Conservation (phyloP, 2,888 invertebrate species). For the Xestia c-nigrum region DNA sequence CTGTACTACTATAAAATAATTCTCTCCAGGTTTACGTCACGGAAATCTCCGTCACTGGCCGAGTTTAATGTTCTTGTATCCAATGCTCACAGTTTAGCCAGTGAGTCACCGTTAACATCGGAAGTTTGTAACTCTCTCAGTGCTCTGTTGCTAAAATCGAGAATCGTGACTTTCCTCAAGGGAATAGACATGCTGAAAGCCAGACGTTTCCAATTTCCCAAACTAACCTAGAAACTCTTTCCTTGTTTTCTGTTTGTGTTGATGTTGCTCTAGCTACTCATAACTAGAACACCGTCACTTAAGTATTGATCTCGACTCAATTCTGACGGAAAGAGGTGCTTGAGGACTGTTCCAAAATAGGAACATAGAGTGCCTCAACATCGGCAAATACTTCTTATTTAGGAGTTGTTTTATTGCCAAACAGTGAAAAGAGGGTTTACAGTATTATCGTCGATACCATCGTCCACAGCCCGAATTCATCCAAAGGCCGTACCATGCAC, state of each 20-base stretch:
- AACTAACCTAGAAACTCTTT: constrained; percentile 1
- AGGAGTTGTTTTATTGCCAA: background rate
- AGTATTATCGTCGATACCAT: background rate
- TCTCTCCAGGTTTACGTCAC: constrained; percentile 36
- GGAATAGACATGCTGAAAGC: background rate
- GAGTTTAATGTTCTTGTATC: constrained; percentile 43
- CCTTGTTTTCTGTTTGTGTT: background rate
- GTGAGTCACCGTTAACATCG: constrained; percentile 48
- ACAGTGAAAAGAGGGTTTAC: background rate
- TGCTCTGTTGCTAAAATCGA: constrained; percentile 9
- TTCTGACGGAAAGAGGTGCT: constrained; percentile 1
- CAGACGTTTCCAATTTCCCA: constrained; percentile 1
- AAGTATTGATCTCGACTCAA: constrained; percentile 20
- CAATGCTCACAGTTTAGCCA: constrained; percentile 33
- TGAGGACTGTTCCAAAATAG: background rate
- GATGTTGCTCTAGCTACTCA: background rate
- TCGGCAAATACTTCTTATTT: background rate
- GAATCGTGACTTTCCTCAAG: constrained; percentile 13
- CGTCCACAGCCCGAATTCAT: background rate
- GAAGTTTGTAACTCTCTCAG: constrained; percentile 30
- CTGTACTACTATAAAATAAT: constrained; percentile 18
- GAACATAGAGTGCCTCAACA: background rate
- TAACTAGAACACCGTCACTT: background rate
- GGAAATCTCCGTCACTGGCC: constrained; percentile 49
- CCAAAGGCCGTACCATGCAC: too few relatives aligned